Conservation (phyloP, 2,888 invertebrate genomes). For the Clitarchus hookeri region DNA sequence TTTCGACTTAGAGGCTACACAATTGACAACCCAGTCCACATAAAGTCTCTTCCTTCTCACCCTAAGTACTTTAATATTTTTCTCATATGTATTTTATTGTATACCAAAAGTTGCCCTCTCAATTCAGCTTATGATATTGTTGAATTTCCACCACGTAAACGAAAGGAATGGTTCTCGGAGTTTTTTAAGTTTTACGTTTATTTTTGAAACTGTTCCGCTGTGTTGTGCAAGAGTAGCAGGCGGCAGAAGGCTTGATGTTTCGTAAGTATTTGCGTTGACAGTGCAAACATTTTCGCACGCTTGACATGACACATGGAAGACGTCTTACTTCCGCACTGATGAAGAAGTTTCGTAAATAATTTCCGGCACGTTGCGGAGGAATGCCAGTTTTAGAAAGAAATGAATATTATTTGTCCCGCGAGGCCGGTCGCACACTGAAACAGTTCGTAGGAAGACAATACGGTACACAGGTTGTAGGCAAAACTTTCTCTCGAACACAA, state of each 20-base stretch:
- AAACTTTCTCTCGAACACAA: too few species aligned
- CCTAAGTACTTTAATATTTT: too few species aligned
- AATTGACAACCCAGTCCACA: too few species aligned
- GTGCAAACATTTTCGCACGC: neutral
- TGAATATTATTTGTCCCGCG: neutral
- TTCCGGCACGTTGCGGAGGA: neutral
- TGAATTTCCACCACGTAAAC: neutral
- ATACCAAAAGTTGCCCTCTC: too few species aligned
- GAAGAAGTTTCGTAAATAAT: slow-evolving; percentile 14
- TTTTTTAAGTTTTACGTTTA: neutral
- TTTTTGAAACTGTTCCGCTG: neutral
- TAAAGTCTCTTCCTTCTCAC: too few species aligned
- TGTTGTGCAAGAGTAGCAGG: neutral
- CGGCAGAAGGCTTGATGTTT: neutral
- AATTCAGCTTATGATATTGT: neutral
- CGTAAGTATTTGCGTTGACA: neutral
- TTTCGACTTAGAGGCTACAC: too few species aligned
- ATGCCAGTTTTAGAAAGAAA: neutral
- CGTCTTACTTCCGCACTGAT: slow-evolving; percentile 2
- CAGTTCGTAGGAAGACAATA: too few species aligned
- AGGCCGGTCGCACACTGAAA: neutral
- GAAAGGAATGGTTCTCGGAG: neutral
- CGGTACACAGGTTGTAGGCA: too few species aligned
- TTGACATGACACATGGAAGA: neutral
- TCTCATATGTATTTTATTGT: too few species aligned